Percentiles rank a stretch among this genome's conserved stretches.
phyloP scores from a whole-genome alignment of 2,888 invertebrate species.

The Coenonympha glycerion region DNA sequence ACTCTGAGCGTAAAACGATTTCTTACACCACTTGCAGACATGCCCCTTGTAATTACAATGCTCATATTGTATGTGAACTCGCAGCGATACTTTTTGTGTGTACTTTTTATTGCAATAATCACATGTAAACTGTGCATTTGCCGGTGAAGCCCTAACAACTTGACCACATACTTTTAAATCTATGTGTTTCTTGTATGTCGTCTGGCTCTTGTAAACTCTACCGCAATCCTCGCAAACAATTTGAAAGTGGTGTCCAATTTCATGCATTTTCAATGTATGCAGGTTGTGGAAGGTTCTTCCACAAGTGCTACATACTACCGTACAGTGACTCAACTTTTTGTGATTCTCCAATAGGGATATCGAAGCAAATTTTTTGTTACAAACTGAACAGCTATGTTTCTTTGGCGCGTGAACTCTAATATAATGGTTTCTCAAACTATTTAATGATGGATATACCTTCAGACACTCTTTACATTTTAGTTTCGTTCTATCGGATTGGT shows the following conservation, averaged over 20 bases:
- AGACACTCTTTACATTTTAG: conserved; percentile 48
- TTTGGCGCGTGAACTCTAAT: conserved; percentile 52
- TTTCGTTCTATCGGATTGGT: conserved; percentile 34
- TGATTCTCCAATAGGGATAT: conserved; percentile 39
- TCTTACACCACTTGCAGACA: conserved; percentile 58
- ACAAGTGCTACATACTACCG: conserved; percentile 48
- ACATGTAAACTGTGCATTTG: conserved; percentile 52
- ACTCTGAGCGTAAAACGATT: conserved; percentile 60
- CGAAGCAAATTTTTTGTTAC: conserved; percentile 44
- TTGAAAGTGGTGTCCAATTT: conserved; percentile 42
- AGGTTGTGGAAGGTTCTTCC: conserved; percentile 49
- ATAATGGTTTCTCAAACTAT: conserved; percentile 47
- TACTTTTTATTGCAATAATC: conserved; percentile 62
- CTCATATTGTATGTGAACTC: conserved; percentile 62
- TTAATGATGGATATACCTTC: conserved; percentile 39
- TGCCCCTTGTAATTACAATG: conserved; percentile 60
- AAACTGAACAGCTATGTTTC: conserved; percentile 42
- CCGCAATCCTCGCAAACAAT: conserved; percentile 57
- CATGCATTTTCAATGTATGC: conserved; percentile 50
- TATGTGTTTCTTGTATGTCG: conserved; percentile 52
- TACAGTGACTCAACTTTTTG: conserved; percentile 42
- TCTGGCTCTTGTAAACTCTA: conserved; percentile 50
- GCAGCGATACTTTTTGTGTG: conserved; percentile 55
- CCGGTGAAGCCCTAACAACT: conserved; percentile 44
- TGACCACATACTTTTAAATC: conserved; percentile 49